These are phyloP conservation scores for Adineta ricciae DNA, from an alignment of 2,888 invertebrate genomes.

Conservation along the genomic window DNA sequence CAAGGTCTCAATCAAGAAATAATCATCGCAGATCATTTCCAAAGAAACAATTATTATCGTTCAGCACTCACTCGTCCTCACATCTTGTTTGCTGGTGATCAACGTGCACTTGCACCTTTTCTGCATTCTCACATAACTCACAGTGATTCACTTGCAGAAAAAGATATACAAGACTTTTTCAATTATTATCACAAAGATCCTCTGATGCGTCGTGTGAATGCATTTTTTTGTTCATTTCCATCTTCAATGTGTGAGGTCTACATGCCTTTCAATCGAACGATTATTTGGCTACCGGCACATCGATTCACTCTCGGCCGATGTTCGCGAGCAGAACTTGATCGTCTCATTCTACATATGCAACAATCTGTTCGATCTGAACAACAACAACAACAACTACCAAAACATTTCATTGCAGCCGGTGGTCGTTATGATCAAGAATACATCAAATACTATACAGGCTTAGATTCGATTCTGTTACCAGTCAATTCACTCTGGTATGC, in stretches of 20 bases:
- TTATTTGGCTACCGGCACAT: constrained; percentile 28
- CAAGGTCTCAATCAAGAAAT: neutral
- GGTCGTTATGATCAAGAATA: constrained; percentile 34
- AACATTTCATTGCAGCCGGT: constrained; percentile 34
- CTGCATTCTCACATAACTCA: neutral
- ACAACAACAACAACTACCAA: constrained; percentile 19
- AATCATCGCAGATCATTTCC: neutral
- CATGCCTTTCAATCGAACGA: constrained; percentile 26
- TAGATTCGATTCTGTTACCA: neutral
- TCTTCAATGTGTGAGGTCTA: constrained; percentile 16
- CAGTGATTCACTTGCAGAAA: neutral
- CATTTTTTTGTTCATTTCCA: constrained; percentile 23
- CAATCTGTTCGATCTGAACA: constrained; percentile 25
- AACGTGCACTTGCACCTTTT: neutral
- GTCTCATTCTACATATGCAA: constrained; percentile 33
- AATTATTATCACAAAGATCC: neutral
- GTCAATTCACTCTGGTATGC: constrained; percentile 18
- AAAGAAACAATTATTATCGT: neutral
- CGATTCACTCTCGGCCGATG: constrained; percentile 25
- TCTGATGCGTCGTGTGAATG: neutral
- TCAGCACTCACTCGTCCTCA: neutral
- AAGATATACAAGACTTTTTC: neutral
- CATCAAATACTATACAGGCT: constrained; percentile 22
- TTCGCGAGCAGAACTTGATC: constrained; percentile 26
- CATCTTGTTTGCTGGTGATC: neutral